phyloP scores from a whole-genome alignment of 2,113 vertebrate genomes.

The Marcusenius ussheri region DNA sequence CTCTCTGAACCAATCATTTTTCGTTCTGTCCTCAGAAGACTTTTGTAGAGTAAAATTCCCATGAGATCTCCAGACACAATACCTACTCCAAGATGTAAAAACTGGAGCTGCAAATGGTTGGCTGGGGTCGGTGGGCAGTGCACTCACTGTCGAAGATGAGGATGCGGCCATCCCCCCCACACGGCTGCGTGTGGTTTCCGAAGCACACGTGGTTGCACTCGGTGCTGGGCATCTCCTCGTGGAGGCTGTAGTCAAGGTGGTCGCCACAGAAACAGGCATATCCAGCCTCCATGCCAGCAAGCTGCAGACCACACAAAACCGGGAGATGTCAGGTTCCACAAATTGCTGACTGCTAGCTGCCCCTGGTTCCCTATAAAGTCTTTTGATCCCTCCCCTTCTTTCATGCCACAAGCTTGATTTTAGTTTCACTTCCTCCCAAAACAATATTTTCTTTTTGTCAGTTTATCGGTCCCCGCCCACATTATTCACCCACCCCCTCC shows the following conservation, averaged over 20 bases:
- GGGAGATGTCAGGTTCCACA: not conserved
- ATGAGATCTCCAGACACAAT: not conserved
- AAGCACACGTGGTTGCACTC: conserved; percentile 96
- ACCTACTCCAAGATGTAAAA: not conserved
- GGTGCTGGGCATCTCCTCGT: conserved; percentile 73
- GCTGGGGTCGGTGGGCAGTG: not conserved
- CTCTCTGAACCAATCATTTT: no score
- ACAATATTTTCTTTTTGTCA: not conserved
- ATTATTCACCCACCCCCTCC: not conserved
- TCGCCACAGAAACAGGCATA: conserved; percentile 96
- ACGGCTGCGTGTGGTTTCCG: conserved; percentile 89
- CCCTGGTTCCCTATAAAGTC: not conserved
- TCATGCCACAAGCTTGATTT: not conserved
- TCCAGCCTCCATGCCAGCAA: conserved; percentile 94
- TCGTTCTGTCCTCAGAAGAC: no score
- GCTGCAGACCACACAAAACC: not conserved
- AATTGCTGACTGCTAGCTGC: not conserved
- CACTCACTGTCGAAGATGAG: conserved; percentile 93
- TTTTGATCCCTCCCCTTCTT: not conserved
- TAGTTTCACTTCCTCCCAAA: not conserved
- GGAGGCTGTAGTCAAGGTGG: conserved; percentile 76
- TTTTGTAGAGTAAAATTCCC: no score
- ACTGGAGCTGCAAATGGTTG: not conserved
- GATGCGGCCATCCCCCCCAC: conserved; percentile 90
- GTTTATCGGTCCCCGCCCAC: not conserved